These are phyloP conservation scores for Dicyrtoma fusca DNA, from an alignment of 2,888 invertebrate species.

Conservation along the genomic window DNA sequence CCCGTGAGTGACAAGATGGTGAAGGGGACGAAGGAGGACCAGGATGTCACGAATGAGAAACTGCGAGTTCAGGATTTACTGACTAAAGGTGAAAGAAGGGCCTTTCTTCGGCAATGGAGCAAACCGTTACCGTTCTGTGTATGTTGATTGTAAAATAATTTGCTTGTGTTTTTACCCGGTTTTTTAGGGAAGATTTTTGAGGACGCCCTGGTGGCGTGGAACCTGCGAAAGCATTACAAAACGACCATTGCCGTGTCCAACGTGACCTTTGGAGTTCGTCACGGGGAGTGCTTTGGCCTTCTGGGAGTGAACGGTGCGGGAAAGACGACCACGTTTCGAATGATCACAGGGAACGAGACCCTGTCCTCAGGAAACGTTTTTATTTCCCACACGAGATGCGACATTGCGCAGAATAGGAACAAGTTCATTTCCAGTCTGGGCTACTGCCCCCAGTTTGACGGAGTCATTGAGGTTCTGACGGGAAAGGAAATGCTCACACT, in stretches of 20 bases:
- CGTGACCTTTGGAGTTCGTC: slow-evolving; percentile 69
- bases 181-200: background rate
- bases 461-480: slow-evolving; percentile 75
- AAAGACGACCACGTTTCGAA: slow-evolving; percentile 65
- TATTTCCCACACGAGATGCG: slow-evolving; percentile 56
- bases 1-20: too few species aligned
- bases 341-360: slow-evolving; percentile 63
- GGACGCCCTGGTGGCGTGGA: slow-evolving; percentile 36
- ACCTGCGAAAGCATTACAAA: slow-evolving; percentile 51
- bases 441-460: slow-evolving; percentile 79
- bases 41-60: slow-evolving; percentile 4
- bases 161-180: too few species aligned
- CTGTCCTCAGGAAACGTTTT: slow-evolving; percentile 61
- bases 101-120: too few species aligned
- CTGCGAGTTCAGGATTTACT: background rate
- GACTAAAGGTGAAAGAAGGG: background rate
- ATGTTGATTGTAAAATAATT: too few species aligned
- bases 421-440: slow-evolving; percentile 41
- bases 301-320: slow-evolving; percentile 65
- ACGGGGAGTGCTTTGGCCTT: slow-evolving; percentile 62
- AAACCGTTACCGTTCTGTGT: too few species aligned
- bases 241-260: slow-evolving; percentile 67
- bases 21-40: background rate
- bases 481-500: slow-evolving; percentile 73
- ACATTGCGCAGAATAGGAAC: slow-evolving; percentile 52